Base-by-base conservation (phyloP, 2,113 vertebrate genomes). In the Mastomys coucha region DNA sequence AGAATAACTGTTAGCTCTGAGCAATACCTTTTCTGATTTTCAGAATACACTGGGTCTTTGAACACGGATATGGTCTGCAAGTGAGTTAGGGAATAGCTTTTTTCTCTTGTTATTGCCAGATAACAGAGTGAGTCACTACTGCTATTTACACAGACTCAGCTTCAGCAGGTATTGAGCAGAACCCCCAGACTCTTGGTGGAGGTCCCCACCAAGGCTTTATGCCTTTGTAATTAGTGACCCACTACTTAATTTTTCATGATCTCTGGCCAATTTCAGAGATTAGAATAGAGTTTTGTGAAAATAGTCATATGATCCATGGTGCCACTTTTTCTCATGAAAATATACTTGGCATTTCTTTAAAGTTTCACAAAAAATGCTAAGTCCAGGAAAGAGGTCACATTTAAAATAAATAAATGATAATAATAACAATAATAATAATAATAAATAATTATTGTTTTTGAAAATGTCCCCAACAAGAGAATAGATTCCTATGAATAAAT, bases 271-370 rank as follows among this genome's bases (percentile, higher is more conserved):
- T 67, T 76, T 92, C 60, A 72, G 39, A 86, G 17, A 84, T 89
- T 65, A 91, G 26, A 95, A 86, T 22, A 75, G 12, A 70, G 17
- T 91, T 88, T 93, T 88, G 6, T 86, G 89, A 39, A 73, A 93
- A 93, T 3, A 91, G 91, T n/a, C 81, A 22, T 94, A 70, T 73
- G 19, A 5, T 70, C 94, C 17, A 78, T 86, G 49, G 31, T 6
- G 75, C 2, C 0, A 36, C 80, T 85, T 53, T 31, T 94, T 42
- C 39, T n/a, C 72, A 39, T 39, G n/a, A 80, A 89, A 89, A 26
- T 88, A 9, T 13, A 45, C 3, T 86, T 69, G 20, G 5, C 5
- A 11, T 77, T 22, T 78, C n/a, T 65, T 91, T 88, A 91, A 88
- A 60, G 67, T 80, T 91, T 49, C 36, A 91, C 2, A 89, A 86